Conservation (phyloP, 2,797 vertebrate genomes). For the Nyctibius grandis region DNA sequence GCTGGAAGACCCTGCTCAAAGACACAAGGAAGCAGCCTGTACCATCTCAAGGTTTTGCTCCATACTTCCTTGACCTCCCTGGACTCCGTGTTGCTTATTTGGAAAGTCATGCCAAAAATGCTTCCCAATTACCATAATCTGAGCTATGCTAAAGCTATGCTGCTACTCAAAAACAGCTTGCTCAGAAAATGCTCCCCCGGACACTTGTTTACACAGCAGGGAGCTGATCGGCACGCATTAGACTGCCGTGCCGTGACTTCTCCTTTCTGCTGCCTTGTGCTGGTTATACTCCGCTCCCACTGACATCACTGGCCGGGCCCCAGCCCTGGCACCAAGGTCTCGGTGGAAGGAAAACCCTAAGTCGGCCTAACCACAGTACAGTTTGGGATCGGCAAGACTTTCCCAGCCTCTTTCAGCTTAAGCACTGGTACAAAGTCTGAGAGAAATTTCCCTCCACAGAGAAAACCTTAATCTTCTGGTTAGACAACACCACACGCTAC, state of each 20-base stretch:
- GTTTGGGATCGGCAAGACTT: neutral
- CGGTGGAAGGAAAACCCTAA: neutral
- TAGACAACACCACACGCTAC: slow-evolving; percentile 3
- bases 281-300: neutral
- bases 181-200: neutral
- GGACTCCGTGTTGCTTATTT: neutral
- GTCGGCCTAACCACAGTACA: neutral
- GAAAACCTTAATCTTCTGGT: slow-evolving; percentile 57
- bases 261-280: neutral
- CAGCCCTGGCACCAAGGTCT: neutral
- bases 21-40: neutral
- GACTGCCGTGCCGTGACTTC: neutral
- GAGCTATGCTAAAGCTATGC: neutral
- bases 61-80: neutral
- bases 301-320: neutral
- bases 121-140: neutral
- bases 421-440: neutral
- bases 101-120: neutral
- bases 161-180: neutral
- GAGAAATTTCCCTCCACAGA: slow-evolving; percentile 11
- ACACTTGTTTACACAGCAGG: neutral
- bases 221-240: neutral
- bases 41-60: neutral
- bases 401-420: neutral
- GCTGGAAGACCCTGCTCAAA: neutral